Base-by-base conservation (phyloP, 2,113 vertebrate genomes). In the Sisor rabdophorus region DNA sequence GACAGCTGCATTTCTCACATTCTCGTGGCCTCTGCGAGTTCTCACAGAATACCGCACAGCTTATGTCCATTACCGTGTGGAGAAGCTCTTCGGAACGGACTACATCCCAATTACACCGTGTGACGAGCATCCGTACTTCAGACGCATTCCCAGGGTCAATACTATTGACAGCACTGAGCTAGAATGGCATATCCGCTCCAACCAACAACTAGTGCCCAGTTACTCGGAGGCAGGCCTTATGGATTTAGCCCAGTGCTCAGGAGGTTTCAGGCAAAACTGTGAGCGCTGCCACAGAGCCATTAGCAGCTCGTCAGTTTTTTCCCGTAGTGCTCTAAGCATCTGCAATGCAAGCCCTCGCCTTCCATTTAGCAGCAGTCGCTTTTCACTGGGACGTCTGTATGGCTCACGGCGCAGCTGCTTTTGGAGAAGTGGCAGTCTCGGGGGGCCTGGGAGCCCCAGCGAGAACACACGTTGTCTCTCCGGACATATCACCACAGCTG, bases 281-380 rank as follows among this genome's bases (percentile, higher is more conserved):
- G 95, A 97, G 82, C 91, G 94, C 60, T 98, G 96, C 87, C 96
- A 96, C 86, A 91, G 94, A 71, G 93, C 96, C 53, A 93, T 93
- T 87, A 98, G 96, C 90, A 97, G 94, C 87, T 98, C 96, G 36
- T 98, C 96, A 2, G 96, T 98, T 74, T 98, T 98, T 87, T 98
- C 96, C 67, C 93, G 96, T 82, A 98, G 96, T 0, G 96, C 95
- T 52, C 91, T 98, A 56, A 98, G 95, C 88, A 94, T 98, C 90
- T 98, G 96, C 65, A 94, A 94, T 0, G 94, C 88, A 2, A 88
- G 95, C 77, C 93, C 96, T 73, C 92, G 95, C 59, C 92, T 95
- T 52, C 93, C 95, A 11, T 94, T 95, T 86, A 95, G 93, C 52
- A 88, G 92, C 83, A 97, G 95, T 68, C 93, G 93, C 28, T 97